A percentile compares a stretch with the other conserved stretches of the same genome.
Conservation (phyloP, 2,113 vertebrate genomes). For the Oreochromis spilurus region DNA sequence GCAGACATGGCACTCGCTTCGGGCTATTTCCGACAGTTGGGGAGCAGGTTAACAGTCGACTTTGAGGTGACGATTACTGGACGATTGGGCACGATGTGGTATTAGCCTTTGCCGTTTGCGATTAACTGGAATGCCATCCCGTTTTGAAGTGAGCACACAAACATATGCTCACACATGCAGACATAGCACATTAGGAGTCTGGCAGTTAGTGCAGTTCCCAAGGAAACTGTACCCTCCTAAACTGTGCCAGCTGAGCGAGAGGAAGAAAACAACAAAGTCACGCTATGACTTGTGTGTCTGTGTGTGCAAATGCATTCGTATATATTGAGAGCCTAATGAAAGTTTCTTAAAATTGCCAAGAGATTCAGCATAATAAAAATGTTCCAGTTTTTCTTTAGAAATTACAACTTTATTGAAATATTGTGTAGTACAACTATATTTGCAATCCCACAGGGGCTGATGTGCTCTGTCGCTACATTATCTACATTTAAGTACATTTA, state of each 20-base stretch:
- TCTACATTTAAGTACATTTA: not conserved
- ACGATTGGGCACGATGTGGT: not conserved
- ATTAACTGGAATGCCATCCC: not conserved
- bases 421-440: not conserved
- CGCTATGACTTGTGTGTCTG: not conserved
- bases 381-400: not conserved
- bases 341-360: not conserved
- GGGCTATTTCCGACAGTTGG: conserved; percentile 5
- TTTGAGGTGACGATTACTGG: not conserved
- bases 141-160: not conserved
- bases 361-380: not conserved
- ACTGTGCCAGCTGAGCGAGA: conserved; percentile 4
- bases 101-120: not conserved
- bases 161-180: conserved; percentile 3
- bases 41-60: not conserved
- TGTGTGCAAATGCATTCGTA: not conserved
- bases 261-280: not conserved
- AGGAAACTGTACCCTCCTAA: conserved; percentile 25
- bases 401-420: not conserved
- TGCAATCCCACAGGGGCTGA: not conserved
- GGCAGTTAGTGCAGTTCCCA: conserved; percentile 37
- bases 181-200: conserved; percentile 1
- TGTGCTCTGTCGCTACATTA: not conserved
- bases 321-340: not conserved
- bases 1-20: not conserved